Conservation (phyloP, 2,888 invertebrate genomes). For the Pandemis cinnamomeana region DNA sequence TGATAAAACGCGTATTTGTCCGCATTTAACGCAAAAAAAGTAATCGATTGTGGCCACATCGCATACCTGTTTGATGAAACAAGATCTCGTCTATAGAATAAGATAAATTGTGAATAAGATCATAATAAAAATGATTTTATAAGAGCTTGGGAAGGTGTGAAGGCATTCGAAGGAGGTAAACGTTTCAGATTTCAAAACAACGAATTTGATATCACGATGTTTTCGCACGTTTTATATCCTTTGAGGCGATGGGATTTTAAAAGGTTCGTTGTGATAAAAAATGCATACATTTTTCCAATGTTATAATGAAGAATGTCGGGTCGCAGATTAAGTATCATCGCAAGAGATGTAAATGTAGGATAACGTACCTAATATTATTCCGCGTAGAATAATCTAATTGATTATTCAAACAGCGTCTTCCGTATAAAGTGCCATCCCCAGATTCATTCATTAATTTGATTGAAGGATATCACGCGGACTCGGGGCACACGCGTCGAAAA, state of each 20-base stretch:
- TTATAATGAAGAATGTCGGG: not conserved
- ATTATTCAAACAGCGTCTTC: slow-evolving; percentile 18
- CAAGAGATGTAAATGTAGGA: not conserved
- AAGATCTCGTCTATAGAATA: slow-evolving; percentile 66
- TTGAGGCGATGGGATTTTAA: slow-evolving; percentile 44
- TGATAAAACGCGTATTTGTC: slow-evolving; percentile 32
- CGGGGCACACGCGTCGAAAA: slow-evolving; percentile 83
- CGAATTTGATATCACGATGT: slow-evolving; percentile 71
- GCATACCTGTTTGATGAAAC: slow-evolving; percentile 67
- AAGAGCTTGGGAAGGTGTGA: slow-evolving; percentile 62
- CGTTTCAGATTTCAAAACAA: slow-evolving; percentile 77
- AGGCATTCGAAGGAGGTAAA: slow-evolving; percentile 64
- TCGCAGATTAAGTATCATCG: not conserved
- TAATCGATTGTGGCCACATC: slow-evolving; percentile 59
- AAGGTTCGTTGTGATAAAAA: slow-evolving; percentile 25
- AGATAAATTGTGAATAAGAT: slow-evolving; percentile 64
- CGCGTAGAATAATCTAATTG: slow-evolving; percentile 4
- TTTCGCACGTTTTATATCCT: slow-evolving; percentile 65
- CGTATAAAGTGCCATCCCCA: slow-evolving; percentile 5
- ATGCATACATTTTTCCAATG: not conserved
- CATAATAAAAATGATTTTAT: slow-evolving; percentile 67
- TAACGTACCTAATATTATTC: not conserved
- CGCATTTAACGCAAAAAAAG: slow-evolving; percentile 57
- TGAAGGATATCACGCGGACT: slow-evolving; percentile 72
- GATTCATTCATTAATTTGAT: slow-evolving; percentile 61